Evolutionary conservation across 2,797 vertebrate species (phyloP), one percentile per base, ranked within the genome.

Genomic region (Takifugu rubripes): DNA sequence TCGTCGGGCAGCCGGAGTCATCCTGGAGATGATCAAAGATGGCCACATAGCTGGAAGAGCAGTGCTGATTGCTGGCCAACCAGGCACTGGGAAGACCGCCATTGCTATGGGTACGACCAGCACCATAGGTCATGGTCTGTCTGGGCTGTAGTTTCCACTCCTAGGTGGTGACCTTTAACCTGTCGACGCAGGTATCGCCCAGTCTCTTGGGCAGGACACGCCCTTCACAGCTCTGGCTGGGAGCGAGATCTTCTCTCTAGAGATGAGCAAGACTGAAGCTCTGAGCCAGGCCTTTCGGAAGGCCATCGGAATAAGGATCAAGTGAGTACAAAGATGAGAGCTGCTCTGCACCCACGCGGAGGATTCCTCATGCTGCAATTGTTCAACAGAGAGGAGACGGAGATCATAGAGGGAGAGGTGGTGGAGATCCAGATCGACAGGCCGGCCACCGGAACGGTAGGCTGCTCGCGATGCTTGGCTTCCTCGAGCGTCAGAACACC

Each of bases 361-460:
- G 44, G 17, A 21, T 24, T 55, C 52, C 17, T 63, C 14, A 15
- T 33, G 31, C 42, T 50, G 53, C 40, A 2, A 54, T 65, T 74
- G 56, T 40, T 64, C 67, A 40, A 24, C 67, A 98, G 96, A 79
- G 96, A 98, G 52, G 96, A 97, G 84, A 96, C 95, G 0, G 96
- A 98, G 83, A 98, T 98, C 56, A 98, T 98, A 12, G 96, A 98
- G 78, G 96, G 96, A n/a, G 96, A 98, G 52, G 96, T 98, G 73
- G 96, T 98, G 26, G 96, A 98, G 79, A 94, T 98, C 75, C 96
- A 98, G 82, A 97, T 97, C 8, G 96, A 98, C 53, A 88, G 96
- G 45, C 96, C 96, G 0, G 95, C 95, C 2, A 97, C 95, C 1
- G 95, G 95, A 85, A 95, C 95, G 14, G 95, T 97, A 79, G 72